These are phyloP conservation scores for Apis florea DNA, from an alignment of 1,140 invertebrate genomes.

Conservation along the genomic window DNA sequence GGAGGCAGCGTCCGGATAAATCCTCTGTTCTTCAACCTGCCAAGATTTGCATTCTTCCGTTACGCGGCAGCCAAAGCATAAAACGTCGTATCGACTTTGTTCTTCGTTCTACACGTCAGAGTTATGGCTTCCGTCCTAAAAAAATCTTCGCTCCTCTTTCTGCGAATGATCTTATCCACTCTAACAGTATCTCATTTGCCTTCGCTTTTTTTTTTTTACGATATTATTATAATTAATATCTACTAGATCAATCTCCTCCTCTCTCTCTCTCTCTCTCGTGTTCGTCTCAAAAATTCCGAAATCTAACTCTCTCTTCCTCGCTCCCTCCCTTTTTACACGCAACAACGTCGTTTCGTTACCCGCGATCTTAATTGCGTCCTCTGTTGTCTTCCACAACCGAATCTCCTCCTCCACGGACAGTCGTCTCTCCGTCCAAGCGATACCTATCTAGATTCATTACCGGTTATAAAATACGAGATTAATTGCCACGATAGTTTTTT, in stretches of 20 bases:
- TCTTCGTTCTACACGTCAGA: constrained; percentile 46
- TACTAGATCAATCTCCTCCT: too few relatives aligned
- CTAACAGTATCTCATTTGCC: constrained; percentile 41
- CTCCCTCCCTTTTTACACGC: too few relatives aligned
- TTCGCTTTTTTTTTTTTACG: too few relatives aligned
- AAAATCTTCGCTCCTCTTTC: constrained; percentile 27
- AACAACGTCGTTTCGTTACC: neutral
- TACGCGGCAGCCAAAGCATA: constrained; percentile 38
- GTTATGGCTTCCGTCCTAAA: constrained; percentile 56
- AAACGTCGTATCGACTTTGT: constrained; percentile 43
- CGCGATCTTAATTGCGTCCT: constrained; percentile 35
- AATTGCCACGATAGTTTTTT: constrained; percentile 69
- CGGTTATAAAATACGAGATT: constrained; percentile 71
- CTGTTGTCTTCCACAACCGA: constrained; percentile 14
- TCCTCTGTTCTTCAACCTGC: neutral
- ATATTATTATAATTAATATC: too few relatives aligned
- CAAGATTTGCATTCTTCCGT: constrained; percentile 57
- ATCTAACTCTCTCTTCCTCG: too few relatives aligned
- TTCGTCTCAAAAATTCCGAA: too few relatives aligned
- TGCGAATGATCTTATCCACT: constrained; percentile 33
- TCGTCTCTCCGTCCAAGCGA: constrained; percentile 36
- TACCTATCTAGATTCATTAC: constrained; percentile 66
- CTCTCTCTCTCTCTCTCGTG: too few relatives aligned
- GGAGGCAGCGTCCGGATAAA: constrained; percentile 52
- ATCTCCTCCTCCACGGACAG: constrained; percentile 35